Base-by-base conservation (phyloP, 2,888 invertebrate species). In the Cosmopolites sordidus region DNA sequence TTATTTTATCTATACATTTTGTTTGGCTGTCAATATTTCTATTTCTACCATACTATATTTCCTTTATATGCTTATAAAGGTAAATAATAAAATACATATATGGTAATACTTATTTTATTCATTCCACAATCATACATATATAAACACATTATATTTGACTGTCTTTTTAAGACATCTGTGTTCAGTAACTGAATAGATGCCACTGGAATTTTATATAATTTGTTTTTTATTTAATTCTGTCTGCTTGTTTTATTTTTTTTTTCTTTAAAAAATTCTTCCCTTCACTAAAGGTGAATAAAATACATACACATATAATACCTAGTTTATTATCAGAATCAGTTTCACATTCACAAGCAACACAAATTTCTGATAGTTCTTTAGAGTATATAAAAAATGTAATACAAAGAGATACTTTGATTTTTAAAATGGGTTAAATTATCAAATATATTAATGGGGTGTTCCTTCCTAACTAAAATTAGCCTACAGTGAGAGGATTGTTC, bases 321-420 rank as follows among this genome's bases (percentile, higher is more conserved):
- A 33, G 12, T 33, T 33, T 33, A 33, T 33, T 33, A 33, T 33
- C 33, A 33, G 33, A 33, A 33, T 33, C 33, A 33, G 5, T 33
- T 33, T 33, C 33, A 33, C 33, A 33, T 33, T 33, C 33, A 33
- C 33, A 33, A 33, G 33, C 11, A 33, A 33, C 33, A 33, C 33
- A 33, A 6, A 33, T 33, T 33, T 33, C 33, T 33, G 33, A 33
- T 33, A 33, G 11, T 33, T 12, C 33, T 33, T 33, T 12, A 33
- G 3, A 33, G 12, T 33, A 33, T 33, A 33, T 33, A 33, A 33
- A 33, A 33, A n/a, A n/a, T 3, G 12, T 33, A 33, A 33, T 33
- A 33, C 33, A 33, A 33, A 33, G 33, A 33, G 33, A 33, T 33
- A 27, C 5, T 27, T 33, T 33, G 33, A 33, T 33, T 12, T 12